phyloP scores from a whole-genome alignment of 2,113 vertebrate genomes.

The Rhineura floridana region DNA sequence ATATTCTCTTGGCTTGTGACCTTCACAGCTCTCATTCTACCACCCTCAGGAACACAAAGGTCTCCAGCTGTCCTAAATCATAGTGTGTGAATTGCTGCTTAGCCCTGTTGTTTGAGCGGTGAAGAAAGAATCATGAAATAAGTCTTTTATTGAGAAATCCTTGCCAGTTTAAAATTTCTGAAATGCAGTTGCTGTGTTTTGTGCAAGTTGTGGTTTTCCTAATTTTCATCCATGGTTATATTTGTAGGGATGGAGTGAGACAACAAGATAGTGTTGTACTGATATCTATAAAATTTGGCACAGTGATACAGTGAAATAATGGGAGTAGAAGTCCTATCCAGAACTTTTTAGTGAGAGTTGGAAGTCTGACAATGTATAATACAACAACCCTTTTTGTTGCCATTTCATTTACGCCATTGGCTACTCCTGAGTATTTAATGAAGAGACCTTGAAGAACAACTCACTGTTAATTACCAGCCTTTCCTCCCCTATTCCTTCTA shows the following conservation, averaged over 20 bases:
- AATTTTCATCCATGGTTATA: not conserved
- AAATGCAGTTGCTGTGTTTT: not conserved
- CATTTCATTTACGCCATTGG: not conserved
- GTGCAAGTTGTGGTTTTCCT: not conserved
- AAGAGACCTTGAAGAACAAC: not conserved
- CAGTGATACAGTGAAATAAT: not conserved
- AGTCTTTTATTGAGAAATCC: not conserved
- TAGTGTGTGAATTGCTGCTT: not conserved
- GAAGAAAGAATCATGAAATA: not conserved
- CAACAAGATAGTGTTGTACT: not conserved
- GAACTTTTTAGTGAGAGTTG: not conserved
- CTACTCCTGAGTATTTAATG: not conserved
- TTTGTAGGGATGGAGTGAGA: not conserved
- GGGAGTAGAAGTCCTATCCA: not conserved
- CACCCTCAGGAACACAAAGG: not conserved
- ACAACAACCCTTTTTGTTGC: not conserved
- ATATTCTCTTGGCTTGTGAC: not conserved
- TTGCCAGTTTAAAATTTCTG: not conserved
- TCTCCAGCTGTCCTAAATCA: not conserved
- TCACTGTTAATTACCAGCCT: not conserved
- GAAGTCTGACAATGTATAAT: not conserved
- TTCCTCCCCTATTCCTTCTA: not conserved
- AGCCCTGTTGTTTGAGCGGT: not conserved
- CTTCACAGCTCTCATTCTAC: not conserved
- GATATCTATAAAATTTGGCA: not conserved